Evolutionary conservation across 2,113 vertebrate genomes (phyloP).

Genomic region (Channa argus): DNA sequence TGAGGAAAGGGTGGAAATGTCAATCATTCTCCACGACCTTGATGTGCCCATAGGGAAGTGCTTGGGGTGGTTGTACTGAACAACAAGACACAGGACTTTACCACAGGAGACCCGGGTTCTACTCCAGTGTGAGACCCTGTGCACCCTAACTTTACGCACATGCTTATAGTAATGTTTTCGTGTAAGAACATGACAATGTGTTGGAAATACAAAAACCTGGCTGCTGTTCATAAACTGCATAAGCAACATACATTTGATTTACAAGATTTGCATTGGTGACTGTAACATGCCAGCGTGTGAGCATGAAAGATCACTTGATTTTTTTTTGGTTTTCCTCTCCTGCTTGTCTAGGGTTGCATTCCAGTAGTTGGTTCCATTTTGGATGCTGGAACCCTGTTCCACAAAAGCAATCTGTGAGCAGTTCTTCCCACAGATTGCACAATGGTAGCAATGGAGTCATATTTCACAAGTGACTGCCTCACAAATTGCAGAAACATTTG

Average conservation of each 20-base stretch:
- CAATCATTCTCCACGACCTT: background rate
- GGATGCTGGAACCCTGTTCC: background rate
- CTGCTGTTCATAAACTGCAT: no score
- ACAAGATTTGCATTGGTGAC: background rate
- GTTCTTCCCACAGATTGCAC: background rate
- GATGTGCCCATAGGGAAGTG: no score
- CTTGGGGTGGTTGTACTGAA: no score
- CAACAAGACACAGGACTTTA: no score
- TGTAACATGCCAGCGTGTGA: background rate
- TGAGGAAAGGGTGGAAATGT: background rate
- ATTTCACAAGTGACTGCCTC: background rate
- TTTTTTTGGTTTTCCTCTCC: background rate
- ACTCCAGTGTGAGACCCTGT: no score
- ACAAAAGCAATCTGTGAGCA: background rate
- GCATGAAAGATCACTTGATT: background rate
- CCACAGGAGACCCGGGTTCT: no score
- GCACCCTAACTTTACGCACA: no score
- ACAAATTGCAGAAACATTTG: conserved; percentile 11
- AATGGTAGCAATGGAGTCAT: background rate
- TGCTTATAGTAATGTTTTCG: no score
- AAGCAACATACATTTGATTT: no score
- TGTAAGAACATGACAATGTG: no score
- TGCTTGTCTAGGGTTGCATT: background rate
- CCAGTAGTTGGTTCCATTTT: background rate
- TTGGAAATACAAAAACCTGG: no score